phyloP scores from a whole-genome alignment of 2,113 vertebrate genomes.

The Cyphomyrus plagiostoma region DNA sequence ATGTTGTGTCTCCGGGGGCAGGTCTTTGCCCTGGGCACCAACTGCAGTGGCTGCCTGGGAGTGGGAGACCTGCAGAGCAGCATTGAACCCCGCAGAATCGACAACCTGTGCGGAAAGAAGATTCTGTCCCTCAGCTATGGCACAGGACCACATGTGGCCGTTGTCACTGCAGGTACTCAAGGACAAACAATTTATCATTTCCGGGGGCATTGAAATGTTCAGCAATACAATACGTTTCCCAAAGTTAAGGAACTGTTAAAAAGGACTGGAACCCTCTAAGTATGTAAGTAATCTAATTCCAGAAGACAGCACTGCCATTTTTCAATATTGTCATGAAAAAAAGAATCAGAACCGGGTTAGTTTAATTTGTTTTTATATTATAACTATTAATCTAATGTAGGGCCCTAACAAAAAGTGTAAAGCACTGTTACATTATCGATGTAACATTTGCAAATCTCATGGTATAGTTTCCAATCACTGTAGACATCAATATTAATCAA shows the following conservation, averaged over 20 bases:
- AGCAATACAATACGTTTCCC: not conserved
- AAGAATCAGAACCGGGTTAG: not conserved
- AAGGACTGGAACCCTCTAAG: not conserved
- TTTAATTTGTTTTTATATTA: not conserved
- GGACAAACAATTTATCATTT: not conserved
- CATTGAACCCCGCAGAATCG: slow-evolving; percentile 82
- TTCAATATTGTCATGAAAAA: not conserved
- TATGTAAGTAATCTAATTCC: not conserved
- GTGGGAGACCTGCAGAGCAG: slow-evolving; percentile 87
- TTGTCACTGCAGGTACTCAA: slow-evolving; percentile 81
- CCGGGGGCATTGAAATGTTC: not conserved
- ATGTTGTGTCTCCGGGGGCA: slow-evolving; percentile 47
- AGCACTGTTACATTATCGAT: not conserved
- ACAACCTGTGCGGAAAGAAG: slow-evolving; percentile 85
- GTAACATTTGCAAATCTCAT: not conserved
- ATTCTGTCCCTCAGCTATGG: slow-evolving; percentile 90
- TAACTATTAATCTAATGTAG: not conserved
- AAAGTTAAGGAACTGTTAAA: not conserved
- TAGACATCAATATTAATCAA: not conserved
- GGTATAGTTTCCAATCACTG: not conserved
- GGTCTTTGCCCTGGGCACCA: slow-evolving; percentile 93
- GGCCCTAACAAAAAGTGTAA: not conserved
- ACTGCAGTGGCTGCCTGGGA: slow-evolving; percentile 91
- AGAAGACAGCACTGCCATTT: not conserved
- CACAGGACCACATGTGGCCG: slow-evolving; percentile 89